Conservation (phyloP, 2,888 invertebrate species). For the Bruchidius siliquastri region DNA sequence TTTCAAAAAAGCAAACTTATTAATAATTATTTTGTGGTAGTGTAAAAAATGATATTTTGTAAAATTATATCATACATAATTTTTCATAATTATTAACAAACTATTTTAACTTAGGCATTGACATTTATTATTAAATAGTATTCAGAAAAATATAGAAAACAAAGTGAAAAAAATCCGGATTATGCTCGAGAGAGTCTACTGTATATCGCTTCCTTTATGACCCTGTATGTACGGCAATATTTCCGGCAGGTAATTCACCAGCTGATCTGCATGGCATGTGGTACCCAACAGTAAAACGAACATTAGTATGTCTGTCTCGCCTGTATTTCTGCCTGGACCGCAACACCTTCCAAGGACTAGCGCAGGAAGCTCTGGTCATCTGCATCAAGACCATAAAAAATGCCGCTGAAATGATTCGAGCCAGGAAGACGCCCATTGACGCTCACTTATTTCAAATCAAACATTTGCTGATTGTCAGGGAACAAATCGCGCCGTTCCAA, state of each 20-base stretch:
- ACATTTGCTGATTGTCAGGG: constrained; percentile 91
- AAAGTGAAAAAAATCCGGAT: too few relatives aligned
- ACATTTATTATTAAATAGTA: too few relatives aligned
- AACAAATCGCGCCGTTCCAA: constrained; percentile 98
- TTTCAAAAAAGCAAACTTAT: too few relatives aligned
- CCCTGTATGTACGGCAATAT: too few relatives aligned
- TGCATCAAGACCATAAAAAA: constrained; percentile 86
- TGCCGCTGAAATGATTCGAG: constrained; percentile 75
- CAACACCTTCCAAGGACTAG: constrained; percentile 89
- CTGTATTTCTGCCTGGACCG: constrained; percentile 89
- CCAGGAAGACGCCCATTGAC: constrained; percentile 74
- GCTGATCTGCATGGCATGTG: constrained; percentile 98
- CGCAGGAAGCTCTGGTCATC: constrained; percentile 89
- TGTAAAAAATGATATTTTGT: too few relatives aligned
- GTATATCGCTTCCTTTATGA: too few relatives aligned
- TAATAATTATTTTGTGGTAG: too few relatives aligned
- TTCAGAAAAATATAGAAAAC: too few relatives aligned
- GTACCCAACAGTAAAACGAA: constrained; percentile 96
- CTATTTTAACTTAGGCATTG: too few relatives aligned
- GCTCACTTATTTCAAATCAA: constrained; percentile 97
- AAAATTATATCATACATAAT: too few relatives aligned
- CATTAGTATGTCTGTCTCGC: constrained; percentile 90
- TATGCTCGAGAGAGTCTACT: too few relatives aligned
- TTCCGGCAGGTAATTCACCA: constrained; percentile 35
- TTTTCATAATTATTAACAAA: too few relatives aligned